These are phyloP conservation scores for Paracyprichromis sp. DNA, from an alignment of 2,113 vertebrate species.

Conservation along the genomic window DNA sequence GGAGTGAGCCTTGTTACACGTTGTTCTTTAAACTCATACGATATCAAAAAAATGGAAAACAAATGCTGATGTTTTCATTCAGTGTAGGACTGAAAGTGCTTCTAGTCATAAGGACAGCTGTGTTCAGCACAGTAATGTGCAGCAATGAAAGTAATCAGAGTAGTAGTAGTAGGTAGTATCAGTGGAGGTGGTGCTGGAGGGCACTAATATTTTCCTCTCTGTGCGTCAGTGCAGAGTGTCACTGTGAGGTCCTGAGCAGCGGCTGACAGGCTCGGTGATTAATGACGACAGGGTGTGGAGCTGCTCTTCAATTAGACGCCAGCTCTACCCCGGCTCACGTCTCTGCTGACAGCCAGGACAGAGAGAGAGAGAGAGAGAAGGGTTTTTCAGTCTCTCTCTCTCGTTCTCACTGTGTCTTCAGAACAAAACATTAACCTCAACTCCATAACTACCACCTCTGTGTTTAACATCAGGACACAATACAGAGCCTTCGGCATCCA, in stretches of 20 bases:
- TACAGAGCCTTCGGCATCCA: constrained; percentile 54
- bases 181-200: constrained; percentile 25
- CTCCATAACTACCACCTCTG: constrained; percentile 69
- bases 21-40: neutral
- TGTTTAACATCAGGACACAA: constrained; percentile 67
- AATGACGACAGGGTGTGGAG: constrained; percentile 77
- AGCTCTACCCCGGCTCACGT: constrained; percentile 55
- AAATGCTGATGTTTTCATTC: neutral
- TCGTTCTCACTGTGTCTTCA: constrained; percentile 27
- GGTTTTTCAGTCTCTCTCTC: neutral
- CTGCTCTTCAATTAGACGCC: constrained; percentile 76
- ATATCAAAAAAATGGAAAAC: neutral
- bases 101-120: neutral
- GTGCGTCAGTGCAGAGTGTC: constrained; percentile 49
- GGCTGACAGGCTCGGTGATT: constrained; percentile 73
- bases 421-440: constrained; percentile 67
- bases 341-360: constrained; percentile 58
- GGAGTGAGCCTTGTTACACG: neutral
- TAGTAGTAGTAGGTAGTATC: neutral
- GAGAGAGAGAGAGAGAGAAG: neutral
- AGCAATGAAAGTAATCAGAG: constrained; percentile 2
- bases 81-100: neutral
- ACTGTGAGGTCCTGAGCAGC: constrained; percentile 69
- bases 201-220: constrained; percentile 48
- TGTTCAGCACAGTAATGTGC: neutral